Evolutionary conservation across 2,797 vertebrate genomes (phyloP), one percentile per base, ranked within the genome.

Genomic region (Cetoscarus ocellatus): DNA sequence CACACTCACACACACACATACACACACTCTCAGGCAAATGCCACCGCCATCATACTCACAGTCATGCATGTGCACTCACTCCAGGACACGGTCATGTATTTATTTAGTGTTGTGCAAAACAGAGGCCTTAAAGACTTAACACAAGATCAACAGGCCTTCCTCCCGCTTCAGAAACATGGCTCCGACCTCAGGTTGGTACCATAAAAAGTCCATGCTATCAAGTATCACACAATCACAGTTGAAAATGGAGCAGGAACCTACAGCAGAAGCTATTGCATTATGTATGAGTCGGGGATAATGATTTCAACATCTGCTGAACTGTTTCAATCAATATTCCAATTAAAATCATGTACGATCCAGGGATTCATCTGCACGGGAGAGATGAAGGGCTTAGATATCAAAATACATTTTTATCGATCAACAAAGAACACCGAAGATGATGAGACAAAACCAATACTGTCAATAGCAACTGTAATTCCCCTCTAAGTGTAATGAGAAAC

Each of bases 71-170:
- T 44, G 57, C 75, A 75, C 45, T 50, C 61, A 62, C 63, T 55
- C 60, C 72, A 72, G 59, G 42, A 73, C 63, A 63, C 52, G n/a
- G 51, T 70, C 62, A 64, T 75, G 73, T 61, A 73, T 76, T 47
- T 64, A 45, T 17, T 10, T 15, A 1, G 48, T 49, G 48, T 49
- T 44, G 13, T 51, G 67, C 55, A 73, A 67, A 56, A 51, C 44
- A 63, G 12, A n/a, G 42, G 38, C 44, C 55, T 74, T 63, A 11
- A 15, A 12, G 6, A 12, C 61, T 8, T 18, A 18, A 45, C 27
- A 56, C 49, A 50, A 19, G 72, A 68, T 68, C 53, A 44, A 67
- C 45, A 55, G 61, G 55, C 55, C 43, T 27, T 67, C 36, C 10
- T 40, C 59, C 72, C 35, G 15, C 51, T 63, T 42, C 11, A 55